A percentile compares a stretch with the other conserved stretches of the same genome.
Evolutionary conservation across 1,140 invertebrate species (phyloP).

Genomic region (Bombus pyrosoma): DNA sequence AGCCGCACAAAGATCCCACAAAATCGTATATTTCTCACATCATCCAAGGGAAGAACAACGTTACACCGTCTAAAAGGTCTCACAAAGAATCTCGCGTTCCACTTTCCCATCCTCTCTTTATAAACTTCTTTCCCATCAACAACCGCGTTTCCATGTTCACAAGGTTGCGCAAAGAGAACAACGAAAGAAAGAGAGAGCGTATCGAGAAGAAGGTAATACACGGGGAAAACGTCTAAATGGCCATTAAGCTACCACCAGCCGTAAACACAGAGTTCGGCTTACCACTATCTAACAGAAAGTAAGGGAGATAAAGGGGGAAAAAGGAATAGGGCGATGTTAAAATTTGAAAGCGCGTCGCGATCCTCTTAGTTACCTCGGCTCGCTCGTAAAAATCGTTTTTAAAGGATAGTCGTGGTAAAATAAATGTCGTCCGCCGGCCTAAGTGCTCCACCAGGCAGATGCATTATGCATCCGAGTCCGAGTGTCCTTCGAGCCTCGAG

Average conservation of each 20-base stretch:
- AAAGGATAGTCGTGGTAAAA: constrained; percentile 17
- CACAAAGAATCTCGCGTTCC: background rate
- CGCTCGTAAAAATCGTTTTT: constrained; percentile 31
- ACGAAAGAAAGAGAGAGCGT: too few relatives aligned
- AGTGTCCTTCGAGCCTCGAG: background rate
- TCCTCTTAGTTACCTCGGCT: background rate
- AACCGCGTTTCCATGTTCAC: background rate
- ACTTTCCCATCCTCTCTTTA: background rate
- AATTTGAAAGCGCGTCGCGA: constrained; percentile 10
- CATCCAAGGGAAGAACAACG: background rate
- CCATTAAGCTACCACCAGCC: background rate
- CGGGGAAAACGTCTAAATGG: constrained; percentile 8
- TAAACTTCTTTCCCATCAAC: background rate
- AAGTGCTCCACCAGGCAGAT: constrained; percentile 18
- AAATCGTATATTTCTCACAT: background rate
- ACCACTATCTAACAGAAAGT: background rate
- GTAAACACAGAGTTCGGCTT: background rate
- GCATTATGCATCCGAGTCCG: constrained; percentile 31
- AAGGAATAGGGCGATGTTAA: background rate
- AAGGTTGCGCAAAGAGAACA: too few relatives aligned
- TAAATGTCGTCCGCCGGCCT: constrained; percentile 21
- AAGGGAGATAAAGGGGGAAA: background rate
- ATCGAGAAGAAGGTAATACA: background rate
- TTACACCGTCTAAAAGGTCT: background rate
- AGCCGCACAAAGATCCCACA: background rate